These are phyloP conservation scores for Branchellion lobata DNA, from an alignment of 2,888 invertebrate genomes.

Conservation along the genomic window DNA sequence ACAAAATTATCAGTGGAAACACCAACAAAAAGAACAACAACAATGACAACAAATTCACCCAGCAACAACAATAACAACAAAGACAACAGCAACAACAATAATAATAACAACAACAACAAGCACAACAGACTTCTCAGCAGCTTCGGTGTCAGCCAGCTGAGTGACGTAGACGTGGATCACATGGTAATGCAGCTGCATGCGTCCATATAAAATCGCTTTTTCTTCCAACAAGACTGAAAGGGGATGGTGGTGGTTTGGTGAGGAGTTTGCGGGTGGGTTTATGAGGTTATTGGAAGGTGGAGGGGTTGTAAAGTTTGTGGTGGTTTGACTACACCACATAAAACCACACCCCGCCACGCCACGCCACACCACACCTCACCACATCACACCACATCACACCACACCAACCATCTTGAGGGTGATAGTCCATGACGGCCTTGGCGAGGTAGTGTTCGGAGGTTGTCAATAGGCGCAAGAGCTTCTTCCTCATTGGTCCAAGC, in stretches of 20 bases:
- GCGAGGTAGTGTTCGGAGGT: conserved; percentile 79
- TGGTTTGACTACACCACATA: no score
- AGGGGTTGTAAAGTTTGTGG: no score
- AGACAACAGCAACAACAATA: no score
- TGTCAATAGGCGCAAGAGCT: conserved; percentile 77
- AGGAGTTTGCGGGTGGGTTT: not conserved
- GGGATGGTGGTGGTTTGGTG: not conserved
- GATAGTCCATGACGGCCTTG: conserved; percentile 80
- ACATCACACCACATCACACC: no score
- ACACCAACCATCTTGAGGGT: conserved; percentile 72
- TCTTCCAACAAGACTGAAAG: conserved; percentile 77
- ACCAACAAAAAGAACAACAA: no score
- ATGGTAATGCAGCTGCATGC: conserved; percentile 85
- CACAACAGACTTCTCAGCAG: conserved; percentile 76
- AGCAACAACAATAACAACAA: not conserved
- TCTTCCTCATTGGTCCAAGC: conserved; percentile 67
- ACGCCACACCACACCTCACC: no score
- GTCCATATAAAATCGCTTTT: conserved; percentile 87
- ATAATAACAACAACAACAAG: no score
- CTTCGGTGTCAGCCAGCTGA: conserved; percentile 76
- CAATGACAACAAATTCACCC: not conserved
- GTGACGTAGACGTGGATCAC: conserved; percentile 88
- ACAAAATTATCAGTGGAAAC: no score
- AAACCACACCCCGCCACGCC: no score
- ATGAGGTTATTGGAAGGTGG: no score